A percentile compares a stretch with the other conserved stretches of the same genome.
Conservation (phyloP, 2,888 invertebrate genomes). For the Thelaira solivaga region DNA sequence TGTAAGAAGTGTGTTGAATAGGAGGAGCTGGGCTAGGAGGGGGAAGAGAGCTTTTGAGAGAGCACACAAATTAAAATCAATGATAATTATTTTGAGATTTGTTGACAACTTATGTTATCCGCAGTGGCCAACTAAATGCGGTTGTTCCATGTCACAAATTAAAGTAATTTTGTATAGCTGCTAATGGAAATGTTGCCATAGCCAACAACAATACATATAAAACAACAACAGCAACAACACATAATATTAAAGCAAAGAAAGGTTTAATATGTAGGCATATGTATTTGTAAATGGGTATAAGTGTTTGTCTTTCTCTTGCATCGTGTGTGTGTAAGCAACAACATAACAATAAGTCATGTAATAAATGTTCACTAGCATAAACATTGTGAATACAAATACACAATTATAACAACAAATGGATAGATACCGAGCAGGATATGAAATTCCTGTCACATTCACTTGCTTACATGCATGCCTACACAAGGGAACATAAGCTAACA, state of each 20-base stretch:
- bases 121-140: slow-evolving; percentile 55
- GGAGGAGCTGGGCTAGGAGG: too few relatives aligned
- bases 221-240: slow-evolving; percentile 20
- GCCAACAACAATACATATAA: too few relatives aligned
- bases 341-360: slow-evolving; percentile 63
- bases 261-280: slow-evolving; percentile 5
- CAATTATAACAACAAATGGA: slow-evolving; percentile 23
- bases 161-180: slow-evolving; percentile 45
- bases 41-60: neutral
- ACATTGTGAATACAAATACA: slow-evolving; percentile 41
- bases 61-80: slow-evolving; percentile 68
- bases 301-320: neutral
- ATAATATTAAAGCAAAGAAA: neutral
- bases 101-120: slow-evolving; percentile 69
- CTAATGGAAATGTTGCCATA: slow-evolving; percentile 58
- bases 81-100: slow-evolving; percentile 70
- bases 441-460: slow-evolving; percentile 46
- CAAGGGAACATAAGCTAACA: slow-evolving; percentile 21
- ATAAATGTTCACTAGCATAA: slow-evolving; percentile 64
- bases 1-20: neutral
- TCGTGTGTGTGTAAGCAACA: slow-evolving; percentile 55
- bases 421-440: slow-evolving; percentile 26
- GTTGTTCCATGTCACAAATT: slow-evolving; percentile 51
- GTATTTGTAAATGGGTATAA: neutral
- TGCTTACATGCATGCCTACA: slow-evolving; percentile 4